phyloP scores from a whole-genome alignment of 2,888 invertebrate genomes.

The Idaea dimidiata region DNA sequence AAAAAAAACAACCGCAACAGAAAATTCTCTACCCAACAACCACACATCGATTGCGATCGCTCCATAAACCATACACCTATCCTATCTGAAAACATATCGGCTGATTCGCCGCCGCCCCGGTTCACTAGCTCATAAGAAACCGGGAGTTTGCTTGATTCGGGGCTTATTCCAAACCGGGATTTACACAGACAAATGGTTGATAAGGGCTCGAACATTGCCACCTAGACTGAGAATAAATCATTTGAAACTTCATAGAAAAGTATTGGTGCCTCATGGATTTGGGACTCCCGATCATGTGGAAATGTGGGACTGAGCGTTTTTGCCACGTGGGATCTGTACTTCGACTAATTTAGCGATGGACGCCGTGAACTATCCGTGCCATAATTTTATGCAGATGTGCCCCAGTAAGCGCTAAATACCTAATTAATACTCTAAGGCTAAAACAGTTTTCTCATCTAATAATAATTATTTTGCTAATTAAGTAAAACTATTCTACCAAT shows the following conservation, averaged over 20 bases:
- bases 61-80: slow-evolving; percentile 6
- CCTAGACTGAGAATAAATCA: neutral
- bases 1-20: neutral
- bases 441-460: too few relatives aligned
- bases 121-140: slow-evolving; percentile 32
- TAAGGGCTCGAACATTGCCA: neutral
- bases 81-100: slow-evolving; percentile 13
- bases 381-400: too few relatives aligned
- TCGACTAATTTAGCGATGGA: too few relatives aligned
- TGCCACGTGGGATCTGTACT: too few relatives aligned
- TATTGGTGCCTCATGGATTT: neutral
- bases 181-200: neutral
- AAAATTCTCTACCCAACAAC: neutral
- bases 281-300: too few relatives aligned
- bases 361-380: too few relatives aligned
- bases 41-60: slow-evolving; percentile 3
- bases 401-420: too few relatives aligned
- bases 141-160: slow-evolving; percentile 6
- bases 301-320: too few relatives aligned
- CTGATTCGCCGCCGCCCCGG: slow-evolving; percentile 20
- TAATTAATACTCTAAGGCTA: too few relatives aligned
- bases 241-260: neutral
- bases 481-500: too few relatives aligned
- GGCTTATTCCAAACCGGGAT: neutral
- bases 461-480: too few relatives aligned